These are phyloP conservation scores for Dromococcyx pavoninus DNA, from an alignment of 2,797 vertebrate species.

Conservation along the genomic window DNA sequence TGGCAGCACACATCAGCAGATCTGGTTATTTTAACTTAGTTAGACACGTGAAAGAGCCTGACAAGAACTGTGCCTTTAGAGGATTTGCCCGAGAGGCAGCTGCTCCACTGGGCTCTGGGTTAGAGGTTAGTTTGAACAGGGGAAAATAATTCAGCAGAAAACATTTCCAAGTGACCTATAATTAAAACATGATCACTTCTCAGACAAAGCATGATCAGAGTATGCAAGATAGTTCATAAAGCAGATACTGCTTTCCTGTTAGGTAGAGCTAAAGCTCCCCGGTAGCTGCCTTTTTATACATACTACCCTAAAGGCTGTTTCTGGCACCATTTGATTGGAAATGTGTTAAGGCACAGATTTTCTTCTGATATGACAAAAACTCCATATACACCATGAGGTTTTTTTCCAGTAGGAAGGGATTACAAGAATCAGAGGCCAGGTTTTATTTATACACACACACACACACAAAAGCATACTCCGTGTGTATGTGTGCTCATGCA, in stretches of 20 bases:
- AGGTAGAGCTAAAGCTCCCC: background rate
- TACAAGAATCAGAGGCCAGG: background rate
- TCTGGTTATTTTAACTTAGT: constrained; percentile 2
- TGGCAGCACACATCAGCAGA: background rate
- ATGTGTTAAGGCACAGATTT: background rate
- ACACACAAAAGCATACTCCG: background rate
- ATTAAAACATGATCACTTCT: background rate
- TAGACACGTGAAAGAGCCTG: background rate
- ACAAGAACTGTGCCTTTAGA: background rate
- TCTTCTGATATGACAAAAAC: background rate
- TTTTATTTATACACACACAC: background rate
- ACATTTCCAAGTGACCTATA: background rate
- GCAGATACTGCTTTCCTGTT: background rate
- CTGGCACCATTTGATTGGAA: background rate
- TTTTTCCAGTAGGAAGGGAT: background rate
- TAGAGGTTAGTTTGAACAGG: background rate
- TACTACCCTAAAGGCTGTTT: background rate
- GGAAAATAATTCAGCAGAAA: background rate
- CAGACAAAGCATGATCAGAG: background rate
- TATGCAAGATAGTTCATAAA: background rate
- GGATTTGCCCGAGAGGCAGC: background rate
- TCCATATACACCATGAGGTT: background rate
- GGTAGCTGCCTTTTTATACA: background rate
- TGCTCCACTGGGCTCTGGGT: background rate
- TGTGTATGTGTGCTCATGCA: rapidly evolving